Evolutionary conservation across 2,113 vertebrate genomes (phyloP).

Genomic region (Chitala chitala): DNA sequence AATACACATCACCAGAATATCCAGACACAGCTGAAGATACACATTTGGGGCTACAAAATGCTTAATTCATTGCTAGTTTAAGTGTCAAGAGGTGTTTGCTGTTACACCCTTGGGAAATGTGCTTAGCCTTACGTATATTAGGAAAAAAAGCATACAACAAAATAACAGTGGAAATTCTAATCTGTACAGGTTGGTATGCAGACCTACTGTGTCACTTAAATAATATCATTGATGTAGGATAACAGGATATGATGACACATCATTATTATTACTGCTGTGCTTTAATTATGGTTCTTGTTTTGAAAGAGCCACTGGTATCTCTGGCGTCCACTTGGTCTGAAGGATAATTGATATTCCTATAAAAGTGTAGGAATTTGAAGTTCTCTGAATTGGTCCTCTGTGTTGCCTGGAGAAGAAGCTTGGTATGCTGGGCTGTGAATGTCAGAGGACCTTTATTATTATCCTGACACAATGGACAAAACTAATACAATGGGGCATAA

Average conservation of each 20-base stretch:
- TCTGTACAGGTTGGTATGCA: no score
- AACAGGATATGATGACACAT: background rate
- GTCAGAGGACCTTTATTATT: background rate
- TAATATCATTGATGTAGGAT: no score
- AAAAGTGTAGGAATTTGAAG: constrained; percentile 10
- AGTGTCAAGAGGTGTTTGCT: no score
- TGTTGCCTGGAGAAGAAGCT: background rate
- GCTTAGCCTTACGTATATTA: no score
- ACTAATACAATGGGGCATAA: background rate
- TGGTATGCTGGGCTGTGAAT: background rate
- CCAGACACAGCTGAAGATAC: background rate
- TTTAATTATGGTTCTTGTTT: background rate
- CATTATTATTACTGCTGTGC: background rate
- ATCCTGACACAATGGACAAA: background rate
- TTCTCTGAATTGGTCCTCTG: background rate
- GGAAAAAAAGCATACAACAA: no score
- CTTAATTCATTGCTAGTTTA: no score
- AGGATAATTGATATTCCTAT: constrained; percentile 13
- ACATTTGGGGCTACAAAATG: background rate
- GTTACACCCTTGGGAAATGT: no score
- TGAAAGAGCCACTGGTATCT: constrained; percentile 5
- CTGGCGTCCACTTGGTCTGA: background rate
- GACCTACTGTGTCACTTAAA: no score
- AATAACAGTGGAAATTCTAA: no score
- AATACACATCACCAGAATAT: background rate